Conservation (phyloP, 1,140 invertebrate genomes). For the Phthorimaea operculella region DNA sequence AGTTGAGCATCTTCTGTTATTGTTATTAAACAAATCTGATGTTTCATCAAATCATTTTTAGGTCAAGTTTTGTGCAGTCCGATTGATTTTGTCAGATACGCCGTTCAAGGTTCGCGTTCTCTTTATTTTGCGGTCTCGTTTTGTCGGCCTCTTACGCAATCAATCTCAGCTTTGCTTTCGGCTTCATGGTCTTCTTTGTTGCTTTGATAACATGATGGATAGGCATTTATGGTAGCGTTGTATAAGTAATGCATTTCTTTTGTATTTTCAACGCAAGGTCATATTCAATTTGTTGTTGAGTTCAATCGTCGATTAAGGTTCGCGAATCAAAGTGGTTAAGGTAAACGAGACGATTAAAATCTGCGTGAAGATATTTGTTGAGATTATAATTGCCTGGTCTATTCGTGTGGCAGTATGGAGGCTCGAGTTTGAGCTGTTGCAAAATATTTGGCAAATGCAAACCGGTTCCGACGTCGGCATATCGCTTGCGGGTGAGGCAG, state of each 20-base stretch:
- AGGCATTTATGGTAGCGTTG: constrained; percentile 42
- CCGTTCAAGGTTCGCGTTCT: constrained; percentile 64
- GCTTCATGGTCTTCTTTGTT: constrained; percentile 56
- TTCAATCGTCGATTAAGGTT: not conserved
- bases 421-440: constrained; percentile 30
- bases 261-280: constrained; percentile 18
- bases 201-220: constrained; percentile 57
- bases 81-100: constrained; percentile 67
- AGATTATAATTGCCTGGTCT: constrained; percentile 2
- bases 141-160: constrained; percentile 61
- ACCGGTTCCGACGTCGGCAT: constrained; percentile 34
- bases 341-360: not conserved
- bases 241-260: constrained; percentile 27
- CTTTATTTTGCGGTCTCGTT: constrained; percentile 66
- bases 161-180: constrained; percentile 57
- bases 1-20: not conserved
- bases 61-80: constrained; percentile 63
- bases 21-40: constrained; percentile 4
- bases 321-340: not conserved
- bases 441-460: constrained; percentile 44
- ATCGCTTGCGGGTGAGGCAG: not conserved
- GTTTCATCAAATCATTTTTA: constrained; percentile 62
- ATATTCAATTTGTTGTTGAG: not conserved
- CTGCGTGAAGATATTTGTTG: not conserved
- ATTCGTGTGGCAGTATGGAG: constrained; percentile 4